Base-by-base conservation (phyloP, 2,888 invertebrate species). In the Lamellibrachia satsuma region DNA sequence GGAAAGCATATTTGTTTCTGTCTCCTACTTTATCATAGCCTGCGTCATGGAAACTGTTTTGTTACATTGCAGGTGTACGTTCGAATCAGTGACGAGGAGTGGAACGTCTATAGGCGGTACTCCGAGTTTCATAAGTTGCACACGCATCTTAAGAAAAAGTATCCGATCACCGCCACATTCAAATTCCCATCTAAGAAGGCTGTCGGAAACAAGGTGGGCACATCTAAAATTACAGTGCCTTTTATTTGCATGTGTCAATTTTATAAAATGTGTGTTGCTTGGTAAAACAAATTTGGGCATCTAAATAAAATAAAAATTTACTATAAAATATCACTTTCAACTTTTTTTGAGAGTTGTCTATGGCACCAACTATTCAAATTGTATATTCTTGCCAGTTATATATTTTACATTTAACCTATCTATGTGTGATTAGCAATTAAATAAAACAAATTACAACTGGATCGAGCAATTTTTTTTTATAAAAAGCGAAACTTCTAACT, bases 81-180 rank as follows among this genome's bases (percentile, higher is more conserved):
- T 90, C 97, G 98, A 95, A 98, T 98, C 92, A 97, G 98, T 91
- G 98, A 98, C 95, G 98, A 98, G 94, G 99, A 99, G 96, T 99
- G 99, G 99, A 98, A 98, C 95, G 98, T 99, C n/a, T 98, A 98
- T 96, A 97, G 99, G 94, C 97, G 99, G 95, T 99, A 99, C 96
- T 98, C 98, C 8, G 99, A 99, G 96, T 99, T 99, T 96, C 97
- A 98, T 96, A 97, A 98, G 94, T 97, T 99, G 55, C 98, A 99
- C 96, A 97, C 97, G 93, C 98, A 98, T 94, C 97, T 99, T 90
- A 98, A 98, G 96, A 98, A 98, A 96, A 97, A 98, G 95, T 98
- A 98, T 96, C 97, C 98, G 0, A 97, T 98, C 93, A 97, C 99
- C 92, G 97, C 98, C 51, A 97, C 97, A 6, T 98, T 98, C 96